Evolutionary conservation across 2,797 vertebrate species (phyloP), one percentile per base, ranked within the genome.

Genomic region (Sebastes nivosus): DNA sequence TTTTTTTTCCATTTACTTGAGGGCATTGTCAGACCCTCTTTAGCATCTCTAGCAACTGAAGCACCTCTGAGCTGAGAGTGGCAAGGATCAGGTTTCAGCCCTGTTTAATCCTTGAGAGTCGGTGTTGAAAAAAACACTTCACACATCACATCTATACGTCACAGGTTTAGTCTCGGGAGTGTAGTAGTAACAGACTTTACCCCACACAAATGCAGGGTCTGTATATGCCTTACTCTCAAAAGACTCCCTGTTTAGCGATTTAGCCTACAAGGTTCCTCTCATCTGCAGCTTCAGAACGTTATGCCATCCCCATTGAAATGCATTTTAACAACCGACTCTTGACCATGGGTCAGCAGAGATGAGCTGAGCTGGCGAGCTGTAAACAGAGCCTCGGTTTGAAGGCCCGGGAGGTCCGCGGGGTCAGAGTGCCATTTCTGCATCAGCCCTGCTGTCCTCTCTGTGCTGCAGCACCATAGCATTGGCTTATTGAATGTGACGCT

Each of bases 401-500:
- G 80, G 87, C 80, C 69, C 58, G 74, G 87, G 87, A 86, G 91
- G 90, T 88, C 80, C 22, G 67, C 0, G 13, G 85, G 90, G 92
- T 93, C 87, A 90, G 75, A 27, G 85, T 64, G 91, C 61, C 76
- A 70, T 87, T 88, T 79, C 86, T 92, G 89, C 86, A 46, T 79
- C 85, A 81, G 82, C 87, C 93, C 91, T 30, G 70, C 87, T 87
- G 84, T 92, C 87, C 78, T 72, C 87, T 83, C 87, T 74, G 79
- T 85, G 77, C 88, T 85, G 86, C 88, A 79, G 88, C 72, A 73
- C 89, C 86, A 87, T 64, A 80, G 89, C 85, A 79, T 83, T 68
- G 83, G 89, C 91, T 88, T 84, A 88, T 92, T 90, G 88, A 94
- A 90, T 93, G 92, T 93, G 92, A 94, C 92, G 92, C 91, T 89